Conservation (phyloP, 2,888 invertebrate genomes). For the Petrolisthes manimaculis region DNA sequence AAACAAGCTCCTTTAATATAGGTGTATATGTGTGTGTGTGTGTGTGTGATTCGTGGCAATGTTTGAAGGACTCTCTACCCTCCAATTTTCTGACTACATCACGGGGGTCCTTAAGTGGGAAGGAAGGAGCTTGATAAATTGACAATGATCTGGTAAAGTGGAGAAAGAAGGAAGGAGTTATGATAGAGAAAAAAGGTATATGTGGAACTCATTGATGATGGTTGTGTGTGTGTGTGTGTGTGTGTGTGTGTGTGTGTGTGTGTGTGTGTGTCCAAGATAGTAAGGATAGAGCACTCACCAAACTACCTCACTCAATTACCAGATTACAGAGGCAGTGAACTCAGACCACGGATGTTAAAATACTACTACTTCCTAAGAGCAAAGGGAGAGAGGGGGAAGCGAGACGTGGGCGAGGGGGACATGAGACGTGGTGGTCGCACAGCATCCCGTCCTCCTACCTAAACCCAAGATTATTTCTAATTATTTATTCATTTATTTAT, state of each 20-base stretch:
- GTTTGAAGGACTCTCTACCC: too few species aligned
- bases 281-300: not conserved
- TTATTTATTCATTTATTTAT: too few species aligned
- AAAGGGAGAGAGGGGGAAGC: too few species aligned
- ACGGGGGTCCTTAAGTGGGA: not conserved
- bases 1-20: not conserved
- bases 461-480: too few species aligned
- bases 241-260: not conserved
- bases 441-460: too few species aligned
- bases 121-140: not conserved
- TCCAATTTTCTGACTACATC: too few species aligned
- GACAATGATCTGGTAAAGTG: not conserved
- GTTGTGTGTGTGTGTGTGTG: slow-evolving; percentile 1
- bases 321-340: too few species aligned
- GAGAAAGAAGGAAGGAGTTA: too few species aligned
- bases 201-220: not conserved
- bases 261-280: not conserved
- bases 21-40: slow-evolving; percentile 31
- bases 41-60: not conserved
- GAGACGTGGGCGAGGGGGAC: too few species aligned
- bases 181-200: not conserved
- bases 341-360: too few species aligned
- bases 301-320: not conserved
- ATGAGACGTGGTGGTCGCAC: too few species aligned
- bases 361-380: too few species aligned